phyloP scores from a whole-genome alignment of 2,797 vertebrate species.

The Anabacerthia variegaticeps region DNA sequence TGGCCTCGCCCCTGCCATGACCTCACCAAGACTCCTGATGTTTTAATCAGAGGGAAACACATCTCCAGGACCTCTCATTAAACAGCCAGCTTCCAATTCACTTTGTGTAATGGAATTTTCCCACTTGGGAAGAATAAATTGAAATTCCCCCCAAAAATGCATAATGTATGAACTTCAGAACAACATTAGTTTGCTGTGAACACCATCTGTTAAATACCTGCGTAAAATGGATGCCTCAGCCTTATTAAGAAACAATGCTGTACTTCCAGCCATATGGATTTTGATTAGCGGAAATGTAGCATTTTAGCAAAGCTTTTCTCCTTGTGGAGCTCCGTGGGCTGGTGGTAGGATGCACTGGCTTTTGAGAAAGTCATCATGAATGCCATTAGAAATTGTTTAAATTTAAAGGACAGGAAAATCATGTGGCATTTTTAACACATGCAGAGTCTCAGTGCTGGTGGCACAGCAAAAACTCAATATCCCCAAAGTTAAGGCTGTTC shows the following conservation, averaged over 20 bases:
- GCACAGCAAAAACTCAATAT: neutral
- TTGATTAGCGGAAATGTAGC: constrained; percentile 36
- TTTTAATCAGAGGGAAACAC: neutral
- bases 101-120: constrained; percentile 46
- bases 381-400: neutral
- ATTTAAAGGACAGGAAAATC: neutral
- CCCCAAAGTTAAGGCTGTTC: neutral
- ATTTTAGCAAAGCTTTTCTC: neutral
- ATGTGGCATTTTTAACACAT: neutral
- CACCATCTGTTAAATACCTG: constrained; percentile 76
- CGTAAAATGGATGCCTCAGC: constrained; percentile 56
- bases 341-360: constrained; percentile 2
- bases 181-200: constrained; percentile 8
- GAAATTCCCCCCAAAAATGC: constrained; percentile 42
- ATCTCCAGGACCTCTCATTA: neutral
- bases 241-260: constrained; percentile 41
- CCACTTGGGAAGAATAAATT: constrained; percentile 48
- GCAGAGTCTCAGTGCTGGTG: neutral
- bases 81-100: neutral
- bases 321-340: neutral
- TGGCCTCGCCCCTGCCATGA: neutral
- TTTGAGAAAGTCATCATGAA: neutral
- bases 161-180: constrained; percentile 64
- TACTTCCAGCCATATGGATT: constrained; percentile 26
- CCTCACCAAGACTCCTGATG: neutral